Evolutionary conservation across 2,797 vertebrate genomes (phyloP).

Genomic region (Leuciscus waleckii): DNA sequence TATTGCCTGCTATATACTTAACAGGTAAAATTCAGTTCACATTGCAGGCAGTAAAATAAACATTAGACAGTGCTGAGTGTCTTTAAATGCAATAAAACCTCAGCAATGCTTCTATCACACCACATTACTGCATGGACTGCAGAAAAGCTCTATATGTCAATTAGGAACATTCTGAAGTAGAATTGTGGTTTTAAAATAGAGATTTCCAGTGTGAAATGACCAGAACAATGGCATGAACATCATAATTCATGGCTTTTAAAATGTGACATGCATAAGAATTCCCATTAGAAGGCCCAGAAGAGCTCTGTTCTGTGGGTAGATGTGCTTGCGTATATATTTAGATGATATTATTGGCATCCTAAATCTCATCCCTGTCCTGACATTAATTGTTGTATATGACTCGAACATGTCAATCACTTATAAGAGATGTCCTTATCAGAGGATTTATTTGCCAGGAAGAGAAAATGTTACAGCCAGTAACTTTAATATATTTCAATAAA

Average conservation of each 20-base stretch:
- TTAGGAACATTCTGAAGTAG: constrained; percentile 1
- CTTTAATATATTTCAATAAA: constrained; percentile 2
- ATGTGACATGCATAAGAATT: background rate
- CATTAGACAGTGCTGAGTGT: constrained; percentile 60
- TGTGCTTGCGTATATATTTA: background rate
- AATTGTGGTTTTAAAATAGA: constrained; percentile 9
- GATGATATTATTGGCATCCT: background rate
- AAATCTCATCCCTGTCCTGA: constrained; percentile 1
- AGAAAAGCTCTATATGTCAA: constrained; percentile 20
- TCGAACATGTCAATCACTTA: constrained; percentile 12
- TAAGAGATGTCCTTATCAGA: background rate
- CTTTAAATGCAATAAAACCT: constrained; percentile 62
- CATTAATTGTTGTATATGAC: constrained; percentile 1
- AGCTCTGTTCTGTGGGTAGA: background rate
- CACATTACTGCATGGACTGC: constrained; percentile 8
- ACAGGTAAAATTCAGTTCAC: constrained; percentile 65
- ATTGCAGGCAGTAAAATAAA: constrained; percentile 62
- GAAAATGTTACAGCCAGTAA: background rate
- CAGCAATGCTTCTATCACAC: constrained; percentile 43
- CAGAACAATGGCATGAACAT: background rate
- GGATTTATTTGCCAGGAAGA: background rate
- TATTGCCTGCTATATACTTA: constrained; percentile 66
- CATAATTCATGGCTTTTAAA: background rate
- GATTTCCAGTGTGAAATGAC: constrained; percentile 8
- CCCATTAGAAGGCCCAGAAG: background rate